These are phyloP conservation scores for Phenganax marumi DNA, from an alignment of 92 coral and sea anemone species.

Conservation along the genomic window DNA sequence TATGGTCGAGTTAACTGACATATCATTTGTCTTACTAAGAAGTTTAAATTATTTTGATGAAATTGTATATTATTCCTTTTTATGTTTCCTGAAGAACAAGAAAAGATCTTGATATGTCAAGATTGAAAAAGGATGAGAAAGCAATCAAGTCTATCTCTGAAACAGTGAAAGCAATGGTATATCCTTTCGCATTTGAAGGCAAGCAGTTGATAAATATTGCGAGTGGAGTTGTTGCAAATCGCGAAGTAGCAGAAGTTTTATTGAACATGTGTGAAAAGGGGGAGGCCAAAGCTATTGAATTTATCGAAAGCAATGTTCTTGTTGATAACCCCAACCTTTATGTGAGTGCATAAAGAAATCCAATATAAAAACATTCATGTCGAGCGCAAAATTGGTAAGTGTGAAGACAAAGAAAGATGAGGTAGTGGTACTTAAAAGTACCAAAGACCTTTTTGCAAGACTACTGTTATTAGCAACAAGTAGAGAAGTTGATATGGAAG, in stretches of 20 bases:
- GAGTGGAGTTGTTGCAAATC: neutral
- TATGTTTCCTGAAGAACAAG: neutral
- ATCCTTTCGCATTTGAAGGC: neutral
- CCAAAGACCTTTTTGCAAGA: neutral
- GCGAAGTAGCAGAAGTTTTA: neutral
- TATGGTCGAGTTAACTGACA: too few species aligned
- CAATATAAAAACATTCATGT: neutral
- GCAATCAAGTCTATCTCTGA: neutral
- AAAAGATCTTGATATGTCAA: neutral
- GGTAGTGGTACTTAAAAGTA: neutral
- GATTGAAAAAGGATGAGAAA: neutral
- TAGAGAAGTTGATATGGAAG: conserved; percentile 2
- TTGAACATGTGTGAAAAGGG: neutral
- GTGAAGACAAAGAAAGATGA: neutral
- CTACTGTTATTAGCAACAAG: neutral
- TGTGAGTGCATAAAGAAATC: neutral
- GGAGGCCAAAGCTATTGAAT: neutral
- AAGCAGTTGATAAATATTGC: neutral
- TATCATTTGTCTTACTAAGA: neutral
- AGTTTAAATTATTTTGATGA: neutral
- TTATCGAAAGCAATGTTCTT: neutral
- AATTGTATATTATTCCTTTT: conserved; percentile 6
- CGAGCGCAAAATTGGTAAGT: neutral
- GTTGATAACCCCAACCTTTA: neutral
- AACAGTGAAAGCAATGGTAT: neutral